Evolutionary conservation across 2,888 invertebrate species (phyloP).

Genomic region (Spatulosminthurus flaviceps): DNA sequence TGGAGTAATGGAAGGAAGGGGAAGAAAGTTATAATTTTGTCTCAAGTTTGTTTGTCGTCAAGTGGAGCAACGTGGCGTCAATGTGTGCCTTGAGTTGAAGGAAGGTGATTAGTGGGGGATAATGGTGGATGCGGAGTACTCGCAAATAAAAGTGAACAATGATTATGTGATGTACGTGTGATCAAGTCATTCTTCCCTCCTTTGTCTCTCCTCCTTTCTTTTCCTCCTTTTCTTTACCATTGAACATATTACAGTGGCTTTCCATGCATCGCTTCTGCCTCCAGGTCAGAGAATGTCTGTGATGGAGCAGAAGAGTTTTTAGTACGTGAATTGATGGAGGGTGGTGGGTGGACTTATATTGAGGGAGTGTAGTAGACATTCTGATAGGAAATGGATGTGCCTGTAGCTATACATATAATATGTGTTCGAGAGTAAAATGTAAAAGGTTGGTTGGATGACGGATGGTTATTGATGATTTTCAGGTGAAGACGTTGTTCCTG

Average conservation of each 20-base stretch:
- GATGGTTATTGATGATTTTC: slow-evolving; percentile 52
- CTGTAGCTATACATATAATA: no score
- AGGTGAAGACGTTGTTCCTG: slow-evolving; percentile 95
- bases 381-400: no score
- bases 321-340: no score
- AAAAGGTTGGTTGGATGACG: no score
- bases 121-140: slow-evolving; percentile 33
- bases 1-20: background rate
- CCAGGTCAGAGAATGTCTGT: no score
- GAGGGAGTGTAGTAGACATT: no score
- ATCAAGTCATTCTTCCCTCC: slow-evolving; percentile 22
- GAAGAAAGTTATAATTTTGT: slow-evolving; percentile 9
- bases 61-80: background rate
- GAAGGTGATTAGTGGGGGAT: slow-evolving; percentile 35
- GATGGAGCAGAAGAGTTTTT: no score
- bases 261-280: no score
- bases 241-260: no score
- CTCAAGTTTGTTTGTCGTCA: slow-evolving; percentile 13
- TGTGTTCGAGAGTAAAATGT: no score
- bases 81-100: slow-evolving; percentile 10
- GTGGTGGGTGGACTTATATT: no score
- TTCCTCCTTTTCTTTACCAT: background rate
- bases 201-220: slow-evolving; percentile 24
- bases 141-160: slow-evolving; percentile 17
- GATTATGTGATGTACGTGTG: slow-evolving; percentile 37